Evolutionary conservation across 2,888 invertebrate species (phyloP), one percentile per base, ranked within the genome.

Genomic region (Julus scandinavius): DNA sequence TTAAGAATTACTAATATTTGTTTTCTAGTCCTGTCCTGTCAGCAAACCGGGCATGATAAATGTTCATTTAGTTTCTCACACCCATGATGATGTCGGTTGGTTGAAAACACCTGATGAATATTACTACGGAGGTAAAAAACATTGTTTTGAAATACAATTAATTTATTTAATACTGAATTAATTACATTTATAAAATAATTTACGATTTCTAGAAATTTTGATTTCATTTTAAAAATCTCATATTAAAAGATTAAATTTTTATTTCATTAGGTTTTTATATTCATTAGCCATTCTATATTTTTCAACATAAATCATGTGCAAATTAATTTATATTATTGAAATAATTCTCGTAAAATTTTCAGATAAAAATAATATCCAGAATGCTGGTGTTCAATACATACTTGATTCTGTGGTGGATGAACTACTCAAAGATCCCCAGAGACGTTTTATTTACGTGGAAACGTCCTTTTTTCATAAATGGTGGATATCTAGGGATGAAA

Each of bases 21-120:
- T 6, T 83, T n/a, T 3, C 2, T 88, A 91, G 91, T 89, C 90
- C 41, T 96, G 96, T 90, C 94, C 94, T 3, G 91, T 92, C 40
- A 92, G 94, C 0, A 94, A 94, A 89, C 91, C 93, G 0, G 94
- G 94, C 0, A 94, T 94, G 91, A 92, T 97, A 38, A 97, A 97
- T 91, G 95, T 97, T 0, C 97, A 97, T 91, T 93, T 97, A 0
- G 93, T 94, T 9, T 95, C 98, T 0, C 98, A 98, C 91, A 96
- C 97, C 0, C 98, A 98, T 91, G 97, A 98, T 91, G 98, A 98
- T 91, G 97, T 97, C 0, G 98, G 98, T 63, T 98, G 98, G 98
- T 92, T 98, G 86, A 97, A 97, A 92, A 98, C 98, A 0, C 96
- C 97, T 0, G 98, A 98, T 91, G 97, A 98, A 92, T 98, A 98